These are phyloP conservation scores for Pipistrellus pygmaeus DNA, from an alignment of 2,797 vertebrate genomes.

Conservation along the genomic window DNA sequence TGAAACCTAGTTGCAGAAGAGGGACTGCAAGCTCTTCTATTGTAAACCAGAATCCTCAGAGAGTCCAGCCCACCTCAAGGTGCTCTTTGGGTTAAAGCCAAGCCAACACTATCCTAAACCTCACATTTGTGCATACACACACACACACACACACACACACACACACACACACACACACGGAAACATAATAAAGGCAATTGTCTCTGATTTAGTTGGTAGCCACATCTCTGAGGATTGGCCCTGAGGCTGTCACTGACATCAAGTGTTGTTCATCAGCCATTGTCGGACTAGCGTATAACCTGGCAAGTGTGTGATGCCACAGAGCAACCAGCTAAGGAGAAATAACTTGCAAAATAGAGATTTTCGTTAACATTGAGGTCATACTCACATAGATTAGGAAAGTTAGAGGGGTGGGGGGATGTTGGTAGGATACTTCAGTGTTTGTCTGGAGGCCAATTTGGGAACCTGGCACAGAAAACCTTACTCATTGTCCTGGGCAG, in stretches of 20 bases:
- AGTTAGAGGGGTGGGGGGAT: not conserved
- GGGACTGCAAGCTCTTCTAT: slow-evolving; percentile 67
- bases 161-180: slow-evolving; percentile 38
- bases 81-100: slow-evolving; percentile 80
- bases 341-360: not conserved
- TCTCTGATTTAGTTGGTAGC: not conserved
- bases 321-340: not conserved
- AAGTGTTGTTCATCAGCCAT: not conserved
- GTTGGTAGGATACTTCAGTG: not conserved
- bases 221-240: not conserved
- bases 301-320: not conserved
- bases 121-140: not conserved
- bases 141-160: not conserved
- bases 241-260: not conserved
- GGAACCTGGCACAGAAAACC: not conserved
- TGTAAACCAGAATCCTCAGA: slow-evolving; percentile 77
- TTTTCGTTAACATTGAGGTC: not conserved
- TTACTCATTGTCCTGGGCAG: too few relatives aligned
- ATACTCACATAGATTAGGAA: not conserved
- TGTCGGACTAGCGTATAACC: not conserved
- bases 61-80: slow-evolving; percentile 69
- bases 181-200: slow-evolving; percentile 1
- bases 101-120: slow-evolving; percentile 67
- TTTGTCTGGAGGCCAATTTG: not conserved
- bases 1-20: slow-evolving; percentile 73